Evolutionary conservation across 2,113 vertebrate genomes (phyloP).

Genomic region (Propithecus coquereli): DNA sequence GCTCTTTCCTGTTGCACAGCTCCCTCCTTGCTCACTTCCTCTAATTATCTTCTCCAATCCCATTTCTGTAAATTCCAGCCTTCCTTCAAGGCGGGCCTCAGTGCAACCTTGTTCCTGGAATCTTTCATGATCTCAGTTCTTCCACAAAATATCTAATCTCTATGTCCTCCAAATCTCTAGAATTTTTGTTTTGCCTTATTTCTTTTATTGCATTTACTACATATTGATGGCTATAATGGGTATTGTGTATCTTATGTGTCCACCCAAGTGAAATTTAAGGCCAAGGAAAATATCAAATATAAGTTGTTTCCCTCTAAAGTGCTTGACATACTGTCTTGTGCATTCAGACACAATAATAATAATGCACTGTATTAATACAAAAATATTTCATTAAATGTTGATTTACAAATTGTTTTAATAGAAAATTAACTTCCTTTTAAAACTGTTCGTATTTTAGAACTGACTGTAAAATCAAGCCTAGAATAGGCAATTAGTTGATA

Average conservation of each 20-base stretch:
- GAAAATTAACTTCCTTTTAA: neutral
- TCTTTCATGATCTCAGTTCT: neutral
- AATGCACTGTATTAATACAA: neutral
- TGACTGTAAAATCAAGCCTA: neutral
- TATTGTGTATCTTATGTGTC: neutral
- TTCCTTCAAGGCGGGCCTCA: neutral
- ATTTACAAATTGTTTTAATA: neutral
- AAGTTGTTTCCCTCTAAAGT: neutral
- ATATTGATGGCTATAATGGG: neutral
- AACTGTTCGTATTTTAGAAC: neutral
- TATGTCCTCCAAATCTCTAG: neutral
- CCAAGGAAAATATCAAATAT: neutral
- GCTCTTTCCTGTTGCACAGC: neutral
- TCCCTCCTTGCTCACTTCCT: neutral
- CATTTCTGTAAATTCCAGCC: neutral
- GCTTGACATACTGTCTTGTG: neutral
- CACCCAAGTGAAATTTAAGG: neutral
- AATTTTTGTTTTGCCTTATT: neutral
- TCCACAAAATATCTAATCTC: neutral
- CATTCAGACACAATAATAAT: neutral
- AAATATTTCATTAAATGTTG: neutral
- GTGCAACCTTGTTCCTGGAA: neutral
- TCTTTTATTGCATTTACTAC: neutral
- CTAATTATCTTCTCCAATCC: neutral
- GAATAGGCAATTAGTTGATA: neutral